Evolutionary conservation across 1,140 invertebrate genomes (phyloP), one percentile per base, ranked within the genome.

Genomic region (Brachionus rubens): DNA sequence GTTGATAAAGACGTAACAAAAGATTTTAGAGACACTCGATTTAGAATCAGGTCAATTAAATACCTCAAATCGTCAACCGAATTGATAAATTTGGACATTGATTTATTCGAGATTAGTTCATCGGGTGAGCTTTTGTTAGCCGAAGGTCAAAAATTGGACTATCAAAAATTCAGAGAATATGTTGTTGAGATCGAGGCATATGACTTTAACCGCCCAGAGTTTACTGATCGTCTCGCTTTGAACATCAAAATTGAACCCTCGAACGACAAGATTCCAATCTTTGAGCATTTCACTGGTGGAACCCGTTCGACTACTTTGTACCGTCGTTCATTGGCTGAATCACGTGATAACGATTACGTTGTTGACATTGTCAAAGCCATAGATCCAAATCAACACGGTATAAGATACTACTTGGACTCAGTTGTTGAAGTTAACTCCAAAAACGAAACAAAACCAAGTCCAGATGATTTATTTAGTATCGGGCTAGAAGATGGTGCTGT

Each of bases 321-420:
- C 21, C 59, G 59, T 21, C 21, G 36, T 12, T 43, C 36, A 0
- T 41, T 65, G 6, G 59, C 59, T 19, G 59, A 65, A 36, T 65
- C 59, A 19, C 40, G 40, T 43, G 59, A 65, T 19, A 65, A 65
- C 24, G 59, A 72, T 26, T 54, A 72, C 24, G 50, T 72, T 10
- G 12, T 72, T 7, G 68, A 72, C 19, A 72, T 72, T 12, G 68
- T 72, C 16, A 72, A 72, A 40, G 68, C 68, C 16, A 24, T 48
- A 1, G 68, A 72, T 14, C 68, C 68, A 9, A 72, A 72, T 36
- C 28, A 54, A 28, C 68, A 72, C 24, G 68, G 68, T 19, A 33
- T 72, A n/a, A 48, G 30, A 28, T 72, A 72, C 46, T 50, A 40
- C 24, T 54, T 72, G n/a, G 68, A 72, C 19, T 36, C 28, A 36